Evolutionary conservation across 2,888 invertebrate genomes (phyloP).

Genomic region (Erebia aethiops): DNA sequence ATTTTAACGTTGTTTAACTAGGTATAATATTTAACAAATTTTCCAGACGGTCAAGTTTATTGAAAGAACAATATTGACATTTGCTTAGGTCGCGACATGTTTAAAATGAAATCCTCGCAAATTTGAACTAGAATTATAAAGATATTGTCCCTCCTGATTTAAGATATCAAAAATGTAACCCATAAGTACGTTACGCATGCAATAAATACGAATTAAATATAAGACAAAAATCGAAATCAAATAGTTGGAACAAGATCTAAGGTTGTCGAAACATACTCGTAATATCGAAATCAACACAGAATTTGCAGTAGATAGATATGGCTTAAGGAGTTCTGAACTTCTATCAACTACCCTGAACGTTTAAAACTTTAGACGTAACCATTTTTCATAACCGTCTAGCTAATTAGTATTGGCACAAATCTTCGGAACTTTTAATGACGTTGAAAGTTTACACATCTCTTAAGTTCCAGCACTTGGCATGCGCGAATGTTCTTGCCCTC

Average conservation of each 20-base stretch:
- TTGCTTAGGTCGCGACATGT: constrained; percentile 4
- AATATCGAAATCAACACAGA: not conserved
- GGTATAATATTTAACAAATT: not conserved
- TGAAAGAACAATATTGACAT: constrained; percentile 3
- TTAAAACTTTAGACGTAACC: constrained; percentile 36
- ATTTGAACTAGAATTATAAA: not conserved
- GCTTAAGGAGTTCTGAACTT: not conserved
- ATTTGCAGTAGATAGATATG: not conserved
- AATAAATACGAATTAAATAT: no score
- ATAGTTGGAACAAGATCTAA: no score
- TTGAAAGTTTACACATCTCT: constrained; percentile 76
- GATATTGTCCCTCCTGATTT: not conserved
- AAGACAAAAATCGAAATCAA: no score
- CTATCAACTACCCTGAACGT: not conserved
- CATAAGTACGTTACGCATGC: no score
- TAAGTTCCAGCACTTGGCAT: constrained; percentile 67
- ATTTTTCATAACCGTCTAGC: constrained; percentile 62
- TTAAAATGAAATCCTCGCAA: not conserved
- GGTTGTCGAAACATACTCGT: no score
- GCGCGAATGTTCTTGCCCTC: constrained; percentile 75
- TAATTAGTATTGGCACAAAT: constrained; percentile 80
- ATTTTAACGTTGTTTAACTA: not conserved
- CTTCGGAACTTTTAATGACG: constrained; percentile 80
- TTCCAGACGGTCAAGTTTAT: not conserved
- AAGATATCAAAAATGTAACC: not conserved